These are phyloP conservation scores for Sciaenops ocellatus DNA, from an alignment of 2,797 vertebrate genomes.

Conservation along the genomic window DNA sequence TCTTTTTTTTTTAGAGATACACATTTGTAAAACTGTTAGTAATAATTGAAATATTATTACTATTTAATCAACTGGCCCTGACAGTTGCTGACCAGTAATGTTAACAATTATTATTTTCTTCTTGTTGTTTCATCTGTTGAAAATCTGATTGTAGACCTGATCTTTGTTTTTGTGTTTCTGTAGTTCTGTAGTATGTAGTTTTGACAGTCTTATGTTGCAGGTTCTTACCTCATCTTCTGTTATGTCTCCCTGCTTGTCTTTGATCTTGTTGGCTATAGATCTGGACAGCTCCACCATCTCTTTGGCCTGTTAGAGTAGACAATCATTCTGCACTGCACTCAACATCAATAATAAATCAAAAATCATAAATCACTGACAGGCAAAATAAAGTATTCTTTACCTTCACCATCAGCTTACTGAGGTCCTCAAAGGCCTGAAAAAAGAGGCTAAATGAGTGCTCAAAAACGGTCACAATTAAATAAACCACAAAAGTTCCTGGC, in stretches of 20 bases:
- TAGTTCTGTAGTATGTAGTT: no score
- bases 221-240: slow-evolving; percentile 95
- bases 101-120: no score
- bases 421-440: slow-evolving; percentile 97
- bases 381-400: slow-evolving; percentile 77
- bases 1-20: no score
- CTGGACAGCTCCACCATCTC: slow-evolving; percentile 99
- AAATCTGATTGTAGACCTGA: no score
- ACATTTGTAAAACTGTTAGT: no score
- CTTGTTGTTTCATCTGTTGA: no score
- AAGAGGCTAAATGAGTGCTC: slow-evolving; percentile 10
- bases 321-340: neutral
- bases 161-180: neutral
- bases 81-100: no score
- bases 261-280: slow-evolving; percentile 98
- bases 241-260: slow-evolving; percentile 98
- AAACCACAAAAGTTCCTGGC: slow-evolving; percentile 45
- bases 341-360: no score
- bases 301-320: slow-evolving; percentile 89
- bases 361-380: neutral
- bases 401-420: slow-evolving; percentile 99
- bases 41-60: no score
- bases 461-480: slow-evolving; percentile 52
- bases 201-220: no score
- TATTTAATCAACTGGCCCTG: no score